Percentiles rank a stretch among this genome's conserved stretches.
phyloP scores from a whole-genome alignment of 2,113 vertebrate species.

The Mesembrinibis cayennensis region DNA sequence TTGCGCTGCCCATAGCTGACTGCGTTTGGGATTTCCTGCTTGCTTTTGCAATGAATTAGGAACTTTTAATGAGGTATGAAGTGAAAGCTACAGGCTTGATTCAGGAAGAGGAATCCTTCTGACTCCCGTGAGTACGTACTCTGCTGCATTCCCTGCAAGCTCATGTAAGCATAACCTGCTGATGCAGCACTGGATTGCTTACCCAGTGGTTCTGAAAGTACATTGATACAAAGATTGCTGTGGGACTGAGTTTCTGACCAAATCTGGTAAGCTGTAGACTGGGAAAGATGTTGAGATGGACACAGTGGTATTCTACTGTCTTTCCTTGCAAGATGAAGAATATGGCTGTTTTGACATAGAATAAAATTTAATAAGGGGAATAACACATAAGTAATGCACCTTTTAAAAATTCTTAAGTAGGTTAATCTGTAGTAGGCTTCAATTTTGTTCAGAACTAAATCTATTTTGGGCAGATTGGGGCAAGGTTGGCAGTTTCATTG shows the following conservation, averaged over 20 bases:
- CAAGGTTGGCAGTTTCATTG: neutral
- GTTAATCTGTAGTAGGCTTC: neutral
- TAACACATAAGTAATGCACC: neutral
- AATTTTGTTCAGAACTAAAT: neutral
- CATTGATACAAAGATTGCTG: too few relatives aligned
- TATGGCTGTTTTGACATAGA: neutral
- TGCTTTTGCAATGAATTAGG: neutral
- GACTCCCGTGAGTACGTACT: neutral
- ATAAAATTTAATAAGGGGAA: neutral
- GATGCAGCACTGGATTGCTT: neutral
- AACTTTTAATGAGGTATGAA: neutral
- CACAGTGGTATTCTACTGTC: neutral
- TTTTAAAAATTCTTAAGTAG: neutral
- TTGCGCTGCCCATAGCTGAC: neutral
- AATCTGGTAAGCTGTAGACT: neutral
- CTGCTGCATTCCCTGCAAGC: neutral
- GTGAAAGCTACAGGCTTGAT: neutral
- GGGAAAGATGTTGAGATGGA: neutral
- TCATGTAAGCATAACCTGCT: neutral
- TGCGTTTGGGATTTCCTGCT: neutral
- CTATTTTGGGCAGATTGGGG: neutral
- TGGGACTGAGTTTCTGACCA: neutral
- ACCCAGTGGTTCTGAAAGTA: neutral
- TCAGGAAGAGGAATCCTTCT: neutral
- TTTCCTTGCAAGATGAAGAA: neutral